Base-by-base conservation (phyloP, 1,140 invertebrate species). In the Psilanteris sp. region DNA sequence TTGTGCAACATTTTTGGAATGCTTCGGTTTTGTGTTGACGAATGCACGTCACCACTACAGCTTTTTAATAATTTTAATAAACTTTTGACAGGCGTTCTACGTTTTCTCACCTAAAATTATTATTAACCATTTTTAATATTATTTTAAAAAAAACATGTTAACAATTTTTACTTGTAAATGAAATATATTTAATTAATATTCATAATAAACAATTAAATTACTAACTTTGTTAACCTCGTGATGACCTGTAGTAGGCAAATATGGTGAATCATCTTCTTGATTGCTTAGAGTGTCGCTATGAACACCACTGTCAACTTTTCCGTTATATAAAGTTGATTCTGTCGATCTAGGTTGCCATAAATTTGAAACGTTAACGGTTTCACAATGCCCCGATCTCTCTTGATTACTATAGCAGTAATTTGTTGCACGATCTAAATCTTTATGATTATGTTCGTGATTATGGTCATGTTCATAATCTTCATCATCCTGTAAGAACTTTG, bases 41-140 rank as follows among this genome's bases (percentile, higher is more conserved):
- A 29, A 1, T 79, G 77, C 50, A 78, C 80, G 48, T 86, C 50
- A 3, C 62, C 83, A 37, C 85, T 80, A 10, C 85, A 87, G 13
- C 84, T 80, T 68, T 80, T 83, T 20, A 88, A 37, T 43, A 88
- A 73, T 41, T 87, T 85, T 57, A 83, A 68, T 14, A 88, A 52
- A 15, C 57, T 81, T 74, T 79, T 88, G 1, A 82, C 85, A 18
- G 64, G 77, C 10, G 70, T 46, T 64, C 68, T 83, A 76, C 83
- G 77, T 76, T 82, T 83, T 55, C 72, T 79, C 0, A 44, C 50
- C 81, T 85, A 14, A 0, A 32, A 50, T 8, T n/a, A n/a, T n/a
- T n/a, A n/a, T n/a, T n/a, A n/a, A n/a, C n/a, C n/a, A n/a, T n/a
- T n/a, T n/a, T n/a, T n/a, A n/a, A n/a, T n/a, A n/a, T n/a, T n/a